phyloP scores from a whole-genome alignment of 2,113 vertebrate species.

The Jacana jacana region DNA sequence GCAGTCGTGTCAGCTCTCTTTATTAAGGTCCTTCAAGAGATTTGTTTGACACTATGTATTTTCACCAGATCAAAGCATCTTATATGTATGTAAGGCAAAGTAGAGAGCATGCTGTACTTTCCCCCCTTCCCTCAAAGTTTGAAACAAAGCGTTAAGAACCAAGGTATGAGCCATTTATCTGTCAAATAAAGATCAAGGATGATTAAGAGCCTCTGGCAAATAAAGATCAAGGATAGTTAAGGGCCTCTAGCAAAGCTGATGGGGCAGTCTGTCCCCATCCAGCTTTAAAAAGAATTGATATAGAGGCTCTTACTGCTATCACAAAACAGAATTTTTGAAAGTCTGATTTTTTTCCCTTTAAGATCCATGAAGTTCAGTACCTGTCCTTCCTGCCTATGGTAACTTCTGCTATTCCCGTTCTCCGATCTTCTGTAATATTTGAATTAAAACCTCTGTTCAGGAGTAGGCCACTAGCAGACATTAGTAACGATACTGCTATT shows the following conservation, averaged over 20 bases:
- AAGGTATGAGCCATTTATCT: slow-evolving; percentile 65
- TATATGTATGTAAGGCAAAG: neutral
- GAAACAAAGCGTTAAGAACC: slow-evolving; percentile 69
- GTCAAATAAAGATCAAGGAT: slow-evolving; percentile 74
- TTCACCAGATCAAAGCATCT: slow-evolving; percentile 27
- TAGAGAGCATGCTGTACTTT: slow-evolving; percentile 5
- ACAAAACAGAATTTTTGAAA: slow-evolving; percentile 58
- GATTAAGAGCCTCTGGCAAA: slow-evolving; percentile 72
- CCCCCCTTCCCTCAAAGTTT: slow-evolving; percentile 46
- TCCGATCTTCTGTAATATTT: neutral
- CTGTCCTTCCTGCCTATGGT: neutral
- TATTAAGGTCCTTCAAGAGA: neutral
- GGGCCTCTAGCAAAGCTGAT: slow-evolving; percentile 61
- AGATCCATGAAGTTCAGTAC: neutral
- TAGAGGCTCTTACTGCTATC: slow-evolving; percentile 55
- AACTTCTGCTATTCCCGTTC: neutral
- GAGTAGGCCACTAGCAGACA: neutral
- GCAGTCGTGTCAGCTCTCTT: neutral
- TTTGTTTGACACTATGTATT: slow-evolving; percentile 16
- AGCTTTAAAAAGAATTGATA: slow-evolving; percentile 69
- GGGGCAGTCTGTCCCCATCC: slow-evolving; percentile 37
- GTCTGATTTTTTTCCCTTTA: slow-evolving; percentile 36
- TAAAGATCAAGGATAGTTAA: slow-evolving; percentile 64
- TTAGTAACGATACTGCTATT: neutral
- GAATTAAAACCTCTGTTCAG: neutral